Conservation (phyloP, 1,140 invertebrate species). For the Eumaeus atala region DNA sequence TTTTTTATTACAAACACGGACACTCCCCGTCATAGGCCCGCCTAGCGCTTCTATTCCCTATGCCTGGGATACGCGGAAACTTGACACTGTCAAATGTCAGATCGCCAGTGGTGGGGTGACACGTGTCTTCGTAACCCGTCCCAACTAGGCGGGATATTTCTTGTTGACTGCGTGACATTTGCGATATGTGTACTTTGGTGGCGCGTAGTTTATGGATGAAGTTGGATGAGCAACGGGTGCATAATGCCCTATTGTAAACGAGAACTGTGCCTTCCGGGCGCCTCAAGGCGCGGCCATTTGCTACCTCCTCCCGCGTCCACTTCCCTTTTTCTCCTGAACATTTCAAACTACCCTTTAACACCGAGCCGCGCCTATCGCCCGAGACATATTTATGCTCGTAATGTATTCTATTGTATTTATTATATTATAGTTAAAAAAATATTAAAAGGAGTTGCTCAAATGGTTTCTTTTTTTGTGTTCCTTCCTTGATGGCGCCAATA, state of each 20-base stretch:
- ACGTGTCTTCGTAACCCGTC: no score
- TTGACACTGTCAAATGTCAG: no score
- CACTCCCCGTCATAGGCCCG: no score
- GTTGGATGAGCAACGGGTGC: neutral
- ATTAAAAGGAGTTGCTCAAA: slow-evolving; percentile 70
- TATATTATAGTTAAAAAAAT: slow-evolving; percentile 66
- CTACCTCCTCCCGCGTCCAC: slow-evolving; percentile 5
- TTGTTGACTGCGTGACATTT: no score
- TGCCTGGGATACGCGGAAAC: no score
- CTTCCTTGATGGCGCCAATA: neutral
- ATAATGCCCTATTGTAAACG: slow-evolving; percentile 25
- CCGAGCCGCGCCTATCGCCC: slow-evolving; percentile 30
- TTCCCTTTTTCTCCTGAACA: no score
- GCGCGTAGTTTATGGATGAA: no score
- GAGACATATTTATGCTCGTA: slow-evolving; percentile 60
- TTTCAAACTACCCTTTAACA: slow-evolving; percentile 7
- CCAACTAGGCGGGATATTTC: no score
- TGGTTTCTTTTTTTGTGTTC: slow-evolving; percentile 29
- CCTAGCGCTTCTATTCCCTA: no score
- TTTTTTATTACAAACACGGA: no score
- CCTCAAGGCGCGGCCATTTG: slow-evolving; percentile 16
- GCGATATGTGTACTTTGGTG: no score
- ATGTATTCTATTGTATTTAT: slow-evolving; percentile 69
- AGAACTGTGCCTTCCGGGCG: slow-evolving; percentile 53
- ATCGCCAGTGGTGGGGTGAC: no score